Evolutionary conservation across 1,140 invertebrate species (phyloP), one percentile per base, ranked within the genome.

Genomic region (Drosophila sturtevanti): DNA sequence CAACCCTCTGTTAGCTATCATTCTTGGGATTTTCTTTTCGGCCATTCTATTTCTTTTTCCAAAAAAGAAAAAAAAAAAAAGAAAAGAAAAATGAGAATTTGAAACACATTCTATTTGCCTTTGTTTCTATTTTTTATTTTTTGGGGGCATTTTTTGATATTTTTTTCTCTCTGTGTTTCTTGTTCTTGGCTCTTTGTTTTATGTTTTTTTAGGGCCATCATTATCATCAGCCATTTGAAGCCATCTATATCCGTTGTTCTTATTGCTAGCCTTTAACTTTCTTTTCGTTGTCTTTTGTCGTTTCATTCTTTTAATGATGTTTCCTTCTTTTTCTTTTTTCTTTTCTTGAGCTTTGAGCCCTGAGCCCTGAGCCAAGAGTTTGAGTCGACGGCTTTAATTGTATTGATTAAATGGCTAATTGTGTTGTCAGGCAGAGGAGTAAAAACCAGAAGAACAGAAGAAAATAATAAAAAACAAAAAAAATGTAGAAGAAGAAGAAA

Each of bases 391-490:
- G 75, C 84, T 86, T 86, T 86, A 82, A 86, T 86, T 87, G 82
- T 87, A 86, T 89, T 89, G 84, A 87, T 89, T 87, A 79, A 89
- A 84, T 77, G 84, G 68, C 72, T 79, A 89, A 87, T 84, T 86
- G 75, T 72, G 64, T 67, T 78, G 69, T 63, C 66, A 65, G 71
- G 77, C 61, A 72, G 63, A 68, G 69, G 69, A 69, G 65, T 41
- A 51, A 68, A 66, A 61, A 41, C 18, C 44, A 35, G 51, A 63
- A 16, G n/a, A 24, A 51, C 10, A 38, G 1, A 9, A 60, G 38
- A 16, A 52, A 11, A 14, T 38, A 18, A 16, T 7, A 10, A 12
- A 41, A 22, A 37, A 38, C 11, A 62, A 52, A 24, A 59, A 51
- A 61, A 55, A 31, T 38, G 52, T 14, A 27, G 6, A 54, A n/a